phyloP scores from a whole-genome alignment of 2,888 invertebrate genomes.

The Beris morrisii region DNA sequence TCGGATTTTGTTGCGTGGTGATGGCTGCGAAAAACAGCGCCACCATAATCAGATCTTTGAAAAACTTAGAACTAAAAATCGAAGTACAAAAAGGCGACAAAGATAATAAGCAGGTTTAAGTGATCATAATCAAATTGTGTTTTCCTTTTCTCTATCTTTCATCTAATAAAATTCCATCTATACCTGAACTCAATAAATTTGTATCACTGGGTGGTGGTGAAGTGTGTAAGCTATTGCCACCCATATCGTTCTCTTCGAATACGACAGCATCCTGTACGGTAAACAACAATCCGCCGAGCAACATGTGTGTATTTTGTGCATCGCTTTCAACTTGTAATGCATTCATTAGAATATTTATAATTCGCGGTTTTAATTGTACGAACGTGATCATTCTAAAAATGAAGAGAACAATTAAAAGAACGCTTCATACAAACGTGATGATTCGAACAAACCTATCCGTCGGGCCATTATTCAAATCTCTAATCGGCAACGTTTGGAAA shows the following conservation, averaged over 20 bases:
- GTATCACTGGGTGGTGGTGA: slow-evolving; percentile 53
- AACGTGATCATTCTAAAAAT: slow-evolving; percentile 60
- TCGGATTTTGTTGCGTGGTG: neutral
- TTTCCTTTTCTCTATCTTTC: neutral
- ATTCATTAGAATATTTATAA: slow-evolving; percentile 80
- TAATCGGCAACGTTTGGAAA: slow-evolving; percentile 76
- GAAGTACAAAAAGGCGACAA: slow-evolving; percentile 22
- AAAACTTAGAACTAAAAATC: slow-evolving; percentile 1
- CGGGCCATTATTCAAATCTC: slow-evolving; percentile 65
- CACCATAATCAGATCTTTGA: neutral
- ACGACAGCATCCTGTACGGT: slow-evolving; percentile 79
- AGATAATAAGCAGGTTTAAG: slow-evolving; percentile 18
- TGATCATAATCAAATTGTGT: neutral
- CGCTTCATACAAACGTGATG: neutral
- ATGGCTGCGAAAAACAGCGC: neutral
- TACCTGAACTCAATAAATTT: slow-evolving; percentile 73
- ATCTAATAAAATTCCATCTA: neutral
- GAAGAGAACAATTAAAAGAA: neutral
- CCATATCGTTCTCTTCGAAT: slow-evolving; percentile 70
- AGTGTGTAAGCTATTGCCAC: slow-evolving; percentile 60
- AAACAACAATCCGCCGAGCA: slow-evolving; percentile 76
- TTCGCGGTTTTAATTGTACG: slow-evolving; percentile 70
- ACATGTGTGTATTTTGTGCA: slow-evolving; percentile 83
- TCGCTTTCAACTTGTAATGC: slow-evolving; percentile 84
- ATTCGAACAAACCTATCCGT: slow-evolving; percentile 55